Evolutionary conservation across 2,888 invertebrate species (phyloP).

Genomic region (Metellina segmentata): DNA sequence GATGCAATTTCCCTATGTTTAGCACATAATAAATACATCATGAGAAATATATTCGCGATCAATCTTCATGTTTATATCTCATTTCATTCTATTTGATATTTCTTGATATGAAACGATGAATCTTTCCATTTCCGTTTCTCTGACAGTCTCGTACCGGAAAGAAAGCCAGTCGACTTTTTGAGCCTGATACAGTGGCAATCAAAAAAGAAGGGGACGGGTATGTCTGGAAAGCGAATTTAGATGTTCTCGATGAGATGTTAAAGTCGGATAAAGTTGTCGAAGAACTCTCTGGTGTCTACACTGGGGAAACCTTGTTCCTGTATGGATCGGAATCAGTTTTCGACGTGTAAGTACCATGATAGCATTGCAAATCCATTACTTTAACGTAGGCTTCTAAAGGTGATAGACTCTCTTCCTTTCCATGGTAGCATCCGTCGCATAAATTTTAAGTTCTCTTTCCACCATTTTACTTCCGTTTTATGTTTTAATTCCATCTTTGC

Average conservation of each 20-base stretch:
- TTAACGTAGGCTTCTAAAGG: too few species aligned
- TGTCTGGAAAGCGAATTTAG: constrained; percentile 63
- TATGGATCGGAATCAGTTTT: constrained; percentile 66
- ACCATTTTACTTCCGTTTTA: too few species aligned
- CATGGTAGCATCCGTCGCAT: too few species aligned
- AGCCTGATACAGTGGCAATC: constrained; percentile 48
- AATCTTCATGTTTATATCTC: too few species aligned
- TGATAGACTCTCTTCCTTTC: too few species aligned
- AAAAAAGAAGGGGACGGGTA: constrained; percentile 38
- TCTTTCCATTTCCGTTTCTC: background rate
- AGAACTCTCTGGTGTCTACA: constrained; percentile 39
- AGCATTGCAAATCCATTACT: too few species aligned
- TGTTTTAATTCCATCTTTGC: too few species aligned
- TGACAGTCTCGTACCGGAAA: background rate
- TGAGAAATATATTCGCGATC: too few species aligned
- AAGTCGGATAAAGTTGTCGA: constrained; percentile 18
- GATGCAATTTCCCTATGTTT: too few species aligned
- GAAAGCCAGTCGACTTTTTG: constrained; percentile 17
- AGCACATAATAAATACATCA: too few species aligned
- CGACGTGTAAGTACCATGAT: constrained; percentile 49
- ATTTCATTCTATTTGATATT: too few species aligned
- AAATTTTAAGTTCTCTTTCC: too few species aligned
- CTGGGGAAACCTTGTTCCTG: constrained; percentile 49
- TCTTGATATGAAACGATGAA: background rate
- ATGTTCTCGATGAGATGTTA: constrained; percentile 60